Evolutionary conservation across 1,140 invertebrate genomes (phyloP), one percentile per base, ranked within the genome.

Genomic region (Drosophila mauritiana): DNA sequence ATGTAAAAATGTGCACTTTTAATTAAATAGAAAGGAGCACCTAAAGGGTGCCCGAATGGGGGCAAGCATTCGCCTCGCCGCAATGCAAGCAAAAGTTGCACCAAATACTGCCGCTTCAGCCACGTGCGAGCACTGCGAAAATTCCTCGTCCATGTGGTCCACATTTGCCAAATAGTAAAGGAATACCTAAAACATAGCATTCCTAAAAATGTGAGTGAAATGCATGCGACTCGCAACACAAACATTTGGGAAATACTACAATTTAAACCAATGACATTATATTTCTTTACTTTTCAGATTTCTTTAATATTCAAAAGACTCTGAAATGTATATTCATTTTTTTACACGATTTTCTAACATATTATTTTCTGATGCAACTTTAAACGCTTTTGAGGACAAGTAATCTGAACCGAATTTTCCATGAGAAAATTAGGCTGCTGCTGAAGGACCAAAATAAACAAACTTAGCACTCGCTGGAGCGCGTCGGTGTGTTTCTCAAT

Each of bases 1-100:
- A 80, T 84, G 77, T 88, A 89, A 89, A 88, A 89, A 90, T 85
- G 76, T 84, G 84, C 64, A 78, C 79, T 89, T 88, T 80, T 88
- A 88, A 88, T 88, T 89, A 88, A 89, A 88, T 88, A 88, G 77
- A 89, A 84, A 74, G 69, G 68, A 46, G 49, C 42, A 42, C 27
- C 51, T 27, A 45, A 17, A 37, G 59, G 42, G 37, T 43, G 51
- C 5, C 20, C 11, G 17, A 69, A 69, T 40, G 4, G 43, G 20
- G 36, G 37, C 70, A 78, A 42, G 43, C 73, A 76, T 77, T 74
- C 46, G 43, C 45, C 52, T 27, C 43, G 56, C 53, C 57, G 59
- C 57, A 73, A 78, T 62, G 83, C 65, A 53, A 80, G 80, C 84
- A 77, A 83, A 77, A 73, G 70, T 56, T 68, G 40, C 27, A 48